A percentile compares a stretch with the other conserved stretches of the same genome.
Evolutionary conservation across 2,888 invertebrate genomes (phyloP).

Genomic region (Orthonychiurus folsomi): DNA sequence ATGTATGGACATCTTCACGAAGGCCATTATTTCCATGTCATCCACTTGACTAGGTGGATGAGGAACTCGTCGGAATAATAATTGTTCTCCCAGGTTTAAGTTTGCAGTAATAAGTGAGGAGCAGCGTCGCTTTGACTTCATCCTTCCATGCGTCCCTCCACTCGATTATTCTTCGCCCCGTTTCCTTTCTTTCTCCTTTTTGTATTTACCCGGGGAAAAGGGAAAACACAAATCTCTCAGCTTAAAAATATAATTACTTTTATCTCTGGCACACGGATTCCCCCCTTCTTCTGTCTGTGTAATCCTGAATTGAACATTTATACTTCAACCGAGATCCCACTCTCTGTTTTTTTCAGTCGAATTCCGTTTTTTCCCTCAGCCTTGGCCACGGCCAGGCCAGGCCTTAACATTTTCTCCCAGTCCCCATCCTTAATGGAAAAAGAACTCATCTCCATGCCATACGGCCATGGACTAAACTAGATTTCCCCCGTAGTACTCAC

Average conservation of each 20-base stretch:
- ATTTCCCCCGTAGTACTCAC: not conserved
- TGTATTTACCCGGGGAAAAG: not conserved
- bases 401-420: too few relatives aligned
- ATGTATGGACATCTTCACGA: not conserved
- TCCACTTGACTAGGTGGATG: not conserved
- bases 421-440: not conserved
- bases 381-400: too few relatives aligned
- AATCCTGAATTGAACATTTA: not conserved
- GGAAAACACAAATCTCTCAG: conserved; percentile 3
- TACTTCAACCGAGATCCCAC: not conserved
- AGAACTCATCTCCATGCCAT: not conserved
- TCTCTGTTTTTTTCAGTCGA: too few relatives aligned
- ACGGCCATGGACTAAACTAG: not conserved
- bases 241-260: conserved; percentile 1
- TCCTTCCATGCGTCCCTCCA: conserved; percentile 2
- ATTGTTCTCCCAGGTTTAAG: not conserved
- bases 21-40: not conserved
- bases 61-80: not conserved
- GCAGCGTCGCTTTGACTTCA: not conserved
- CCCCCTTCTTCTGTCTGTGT: not conserved
- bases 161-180: not conserved
- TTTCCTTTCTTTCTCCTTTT: not conserved
- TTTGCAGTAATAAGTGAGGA: not conserved
- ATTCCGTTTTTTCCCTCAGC: too few relatives aligned
- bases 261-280: too few relatives aligned